Evolutionary conservation across 2,888 invertebrate species (phyloP).

Genomic region (Hemaris fuciformis): DNA sequence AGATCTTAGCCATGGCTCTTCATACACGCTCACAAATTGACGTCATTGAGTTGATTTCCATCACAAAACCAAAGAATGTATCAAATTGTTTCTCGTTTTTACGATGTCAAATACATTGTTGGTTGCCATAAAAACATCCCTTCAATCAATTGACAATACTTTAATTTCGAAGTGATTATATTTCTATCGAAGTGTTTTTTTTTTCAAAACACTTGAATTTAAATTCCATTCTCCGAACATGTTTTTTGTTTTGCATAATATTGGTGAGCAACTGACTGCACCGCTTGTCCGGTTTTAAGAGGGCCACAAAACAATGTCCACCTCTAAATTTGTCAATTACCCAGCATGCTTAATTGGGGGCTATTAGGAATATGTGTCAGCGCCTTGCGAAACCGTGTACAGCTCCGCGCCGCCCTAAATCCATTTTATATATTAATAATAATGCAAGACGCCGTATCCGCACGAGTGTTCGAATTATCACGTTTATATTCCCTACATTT

Average conservation of each 20-base stretch:
- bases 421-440: conserved; percentile 35
- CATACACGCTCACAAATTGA: conserved; percentile 50
- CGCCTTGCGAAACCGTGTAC: conserved; percentile 42
- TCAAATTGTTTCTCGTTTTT: conserved; percentile 21
- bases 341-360: conserved; percentile 61
- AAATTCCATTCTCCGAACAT: conserved; percentile 36
- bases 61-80: conserved; percentile 51
- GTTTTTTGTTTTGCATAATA: conserved; percentile 49
- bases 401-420: conserved; percentile 58
- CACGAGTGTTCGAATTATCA: conserved; percentile 45
- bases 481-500: conserved; percentile 53
- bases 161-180: not conserved
- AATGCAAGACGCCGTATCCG: conserved; percentile 35
- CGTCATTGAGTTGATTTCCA: conserved; percentile 72
- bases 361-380: conserved; percentile 75
- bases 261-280: conserved; percentile 29
- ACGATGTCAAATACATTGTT: not conserved
- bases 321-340: conserved; percentile 47
- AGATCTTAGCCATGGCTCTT: not conserved
- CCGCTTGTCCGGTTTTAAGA: conserved; percentile 37
- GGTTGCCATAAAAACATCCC: not conserved
- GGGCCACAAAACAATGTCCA: conserved; percentile 29
- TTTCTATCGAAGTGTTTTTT: not conserved
- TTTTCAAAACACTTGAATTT: conserved; percentile 19
- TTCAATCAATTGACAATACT: not conserved